Conservation (phyloP, 2,113 vertebrate genomes). For the Oostethus manadensis region DNA sequence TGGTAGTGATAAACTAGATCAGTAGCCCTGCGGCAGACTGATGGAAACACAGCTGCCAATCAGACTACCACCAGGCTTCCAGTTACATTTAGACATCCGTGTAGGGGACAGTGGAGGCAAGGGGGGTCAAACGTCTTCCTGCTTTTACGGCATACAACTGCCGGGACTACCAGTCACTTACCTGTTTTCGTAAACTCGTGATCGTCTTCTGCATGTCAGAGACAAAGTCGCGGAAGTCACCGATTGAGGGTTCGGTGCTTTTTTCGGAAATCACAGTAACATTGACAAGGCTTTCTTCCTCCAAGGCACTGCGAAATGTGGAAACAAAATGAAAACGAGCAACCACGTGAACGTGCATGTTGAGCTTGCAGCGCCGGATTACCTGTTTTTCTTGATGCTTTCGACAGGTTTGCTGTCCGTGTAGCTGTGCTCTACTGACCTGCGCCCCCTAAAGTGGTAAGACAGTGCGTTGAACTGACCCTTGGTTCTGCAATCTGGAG, state of each 20-base stretch:
- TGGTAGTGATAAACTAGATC: too few relatives aligned
- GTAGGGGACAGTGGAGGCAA: too few relatives aligned
- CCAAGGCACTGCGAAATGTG: constrained; percentile 59
- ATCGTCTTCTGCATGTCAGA: constrained; percentile 94
- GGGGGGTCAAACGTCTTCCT: too few relatives aligned
- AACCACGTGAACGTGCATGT: not conserved
- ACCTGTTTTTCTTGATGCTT: constrained; percentile 19
- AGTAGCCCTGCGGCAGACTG: too few relatives aligned
- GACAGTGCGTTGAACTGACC: constrained; percentile 95
- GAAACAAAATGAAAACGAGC: not conserved
- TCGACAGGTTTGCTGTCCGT: constrained; percentile 60
- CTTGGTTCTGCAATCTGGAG: constrained; percentile 89
- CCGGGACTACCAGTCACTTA: constrained; percentile 23
- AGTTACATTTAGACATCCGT: too few relatives aligned
- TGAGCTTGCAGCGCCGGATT: not conserved
- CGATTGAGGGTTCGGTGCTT: constrained; percentile 63
- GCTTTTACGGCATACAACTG: too few relatives aligned
- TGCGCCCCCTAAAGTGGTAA: constrained; percentile 87
- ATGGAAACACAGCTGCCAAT: too few relatives aligned
- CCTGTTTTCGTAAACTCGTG: constrained; percentile 89
- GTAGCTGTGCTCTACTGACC: constrained; percentile 88
- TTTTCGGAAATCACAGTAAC: constrained; percentile 59
- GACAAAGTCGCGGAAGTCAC: constrained; percentile 90
- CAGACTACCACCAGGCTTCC: too few relatives aligned
- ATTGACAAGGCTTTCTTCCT: constrained; percentile 63